Base-by-base conservation (phyloP, 2,888 invertebrate species). In the Helleia helle region DNA sequence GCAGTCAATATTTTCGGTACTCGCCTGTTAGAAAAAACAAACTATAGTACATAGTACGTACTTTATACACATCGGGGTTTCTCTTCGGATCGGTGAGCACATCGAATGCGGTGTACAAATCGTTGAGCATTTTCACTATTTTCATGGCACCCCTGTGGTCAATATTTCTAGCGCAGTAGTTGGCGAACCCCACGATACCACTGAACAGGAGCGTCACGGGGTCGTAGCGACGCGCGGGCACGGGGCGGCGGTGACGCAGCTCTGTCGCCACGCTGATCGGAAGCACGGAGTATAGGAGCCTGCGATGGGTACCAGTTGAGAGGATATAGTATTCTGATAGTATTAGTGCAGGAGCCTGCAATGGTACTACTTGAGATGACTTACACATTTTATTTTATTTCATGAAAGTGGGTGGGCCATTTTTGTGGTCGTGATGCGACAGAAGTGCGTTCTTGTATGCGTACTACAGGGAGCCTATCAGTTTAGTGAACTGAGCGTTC, bases 191-290 rank as follows among this genome's bases (percentile, higher is more conserved):
- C 7, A 96, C 96, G 15, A 84, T 80, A 0, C 97, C 97, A 31
- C 96, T 96, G 85, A 97, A 97, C 58, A 97, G 89, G 0, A 97
- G 87, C 0, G 97, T 97, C 27, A 97, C 97, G 36, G 91, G 90
- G 61, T 95, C 96, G 68, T 95, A 97, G 47, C 94, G 90, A 40
- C 77, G 87, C 3, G 97, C 96, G 1, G 95, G 93, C 7, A 97
- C 96, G 1, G 96, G 96, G 27, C 96, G 88, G 50, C 93, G 90
- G 72, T 97, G 97, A 42, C 97, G 90, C 30, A 97, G 86, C 62
- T 97, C 97, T 52, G 92, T 96, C n/a, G 97, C 97, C 31, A 97
- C 97, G 47, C 94, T 93, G 58, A 95, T 92, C 28, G 97, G 97
- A 46, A 97, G 83, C 17, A 97, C 96, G 0, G 97, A 97, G 75